phyloP scores from a whole-genome alignment of 2,113 vertebrate species.

The Ictidomys tridecemlineatus region DNA sequence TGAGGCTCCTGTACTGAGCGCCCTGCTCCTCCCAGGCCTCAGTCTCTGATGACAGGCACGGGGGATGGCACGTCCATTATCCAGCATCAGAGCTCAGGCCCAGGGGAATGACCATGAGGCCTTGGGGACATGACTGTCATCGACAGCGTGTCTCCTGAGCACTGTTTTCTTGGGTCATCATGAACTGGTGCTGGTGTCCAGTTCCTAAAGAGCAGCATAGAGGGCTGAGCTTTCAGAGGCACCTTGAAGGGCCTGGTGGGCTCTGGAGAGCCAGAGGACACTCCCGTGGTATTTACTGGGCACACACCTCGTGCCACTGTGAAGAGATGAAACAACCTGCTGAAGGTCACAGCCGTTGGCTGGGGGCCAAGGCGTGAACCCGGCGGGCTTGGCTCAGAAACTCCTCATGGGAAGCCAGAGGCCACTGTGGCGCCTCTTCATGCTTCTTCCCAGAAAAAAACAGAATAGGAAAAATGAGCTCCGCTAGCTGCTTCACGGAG shows the following conservation, averaged over 20 bases:
- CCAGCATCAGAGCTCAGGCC: background rate
- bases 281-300: rapidly evolving
- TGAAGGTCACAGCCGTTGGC: rapidly evolving
- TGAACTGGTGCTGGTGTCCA: background rate
- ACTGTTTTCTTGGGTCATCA: rapidly evolving
- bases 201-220: background rate
- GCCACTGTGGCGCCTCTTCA: background rate
- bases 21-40: background rate
- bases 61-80: background rate
- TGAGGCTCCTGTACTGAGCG: background rate
- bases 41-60: background rate
- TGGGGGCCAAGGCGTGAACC: background rate
- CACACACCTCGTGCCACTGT: too few relatives aligned
- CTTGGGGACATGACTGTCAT: background rate
- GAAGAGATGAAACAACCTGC: background rate
- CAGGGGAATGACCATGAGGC: background rate
- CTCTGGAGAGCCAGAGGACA: background rate
- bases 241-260: background rate
- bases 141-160: rapidly evolving
- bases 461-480: background rate
- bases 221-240: background rate
- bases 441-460: background rate
- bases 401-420: background rate
- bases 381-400: background rate
- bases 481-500: rapidly evolving